phyloP scores from a whole-genome alignment of 2,113 vertebrate species.

The Ciconia maguari region DNA sequence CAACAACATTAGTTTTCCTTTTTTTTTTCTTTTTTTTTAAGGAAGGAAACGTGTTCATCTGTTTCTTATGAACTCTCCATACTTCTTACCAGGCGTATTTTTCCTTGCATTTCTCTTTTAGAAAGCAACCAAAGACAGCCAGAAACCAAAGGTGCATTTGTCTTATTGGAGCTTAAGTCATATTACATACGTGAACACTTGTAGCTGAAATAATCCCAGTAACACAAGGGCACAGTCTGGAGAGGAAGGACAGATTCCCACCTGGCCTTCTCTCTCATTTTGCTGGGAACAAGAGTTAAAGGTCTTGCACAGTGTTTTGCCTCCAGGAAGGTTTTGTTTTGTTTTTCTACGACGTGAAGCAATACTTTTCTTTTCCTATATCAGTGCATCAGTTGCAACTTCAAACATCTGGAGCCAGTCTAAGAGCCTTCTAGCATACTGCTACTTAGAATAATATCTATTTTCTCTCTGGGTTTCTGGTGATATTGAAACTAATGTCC shows the following conservation, averaged over 20 bases:
- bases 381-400: neutral
- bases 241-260: neutral
- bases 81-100: neutral
- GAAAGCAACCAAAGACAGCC: neutral
- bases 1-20: neutral
- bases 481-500: neutral
- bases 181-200: neutral
- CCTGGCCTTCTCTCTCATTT: neutral
- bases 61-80: slow-evolving; percentile 18
- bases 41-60: neutral
- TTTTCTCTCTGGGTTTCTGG: neutral
- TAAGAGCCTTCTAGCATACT: neutral
- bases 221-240: neutral
- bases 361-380: neutral
- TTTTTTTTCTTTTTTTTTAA: neutral
- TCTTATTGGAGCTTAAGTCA: neutral
- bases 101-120: neutral
- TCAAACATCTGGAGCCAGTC: neutral
- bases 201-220: neutral
- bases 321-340: neutral
- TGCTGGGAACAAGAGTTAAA: neutral
- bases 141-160: neutral
- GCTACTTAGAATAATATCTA: neutral
- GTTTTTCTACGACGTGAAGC: neutral
- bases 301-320: neutral